Base-by-base conservation (phyloP, 2,113 vertebrate genomes). In the Micronycteris hirsuta region DNA sequence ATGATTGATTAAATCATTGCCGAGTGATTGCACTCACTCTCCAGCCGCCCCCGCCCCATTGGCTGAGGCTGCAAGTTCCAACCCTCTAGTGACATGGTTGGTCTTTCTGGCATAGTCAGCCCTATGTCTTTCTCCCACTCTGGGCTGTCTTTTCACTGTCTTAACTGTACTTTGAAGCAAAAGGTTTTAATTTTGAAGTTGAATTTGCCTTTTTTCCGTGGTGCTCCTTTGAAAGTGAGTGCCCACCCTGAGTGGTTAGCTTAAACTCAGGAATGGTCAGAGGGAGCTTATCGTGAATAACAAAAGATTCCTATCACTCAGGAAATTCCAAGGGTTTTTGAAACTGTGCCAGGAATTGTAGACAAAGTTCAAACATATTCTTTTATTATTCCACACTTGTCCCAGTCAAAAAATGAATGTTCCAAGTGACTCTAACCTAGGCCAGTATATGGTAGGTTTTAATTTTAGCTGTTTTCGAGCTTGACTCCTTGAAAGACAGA, bases 291-390 rank as follows among this genome's bases (percentile, higher is more conserved):
- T 26, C 49, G 10, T 58, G 36, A 63, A 63, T 31, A 63, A 14
- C 61, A 63, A 41, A 82, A 63, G 22, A 19, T 22, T 89, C 3
- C 4, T 76, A 0, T 41, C 41, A 47, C 67, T 95, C 52, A 54
- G 43, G 73, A 70, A 56, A 41, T 92, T 41, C 14, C 36, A 24
- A 28, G 28, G 33, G n/a, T 20, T 36, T 83, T 73, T 84, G 77
- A 84, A 91, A 45, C 33, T 89, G 58, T 91, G 36, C 74, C n/a
- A 17, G n/a, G 36, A 71, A 73, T 15, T 49, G 74, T 71, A 41
- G 38, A 38, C 17, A 85, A 65, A 93, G 73, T 84, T 70, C 47
- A 91, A 31, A 15, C 36, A 36, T 24, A 16, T 68, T 65, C 45
- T 78, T 86, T 80, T 41, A 26, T 31, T 90, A 45, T 54, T 82